Evolutionary conservation across 2,113 vertebrate species (phyloP), one percentile per base, ranked within the genome.

Genomic region (Thunnus thynnus): DNA sequence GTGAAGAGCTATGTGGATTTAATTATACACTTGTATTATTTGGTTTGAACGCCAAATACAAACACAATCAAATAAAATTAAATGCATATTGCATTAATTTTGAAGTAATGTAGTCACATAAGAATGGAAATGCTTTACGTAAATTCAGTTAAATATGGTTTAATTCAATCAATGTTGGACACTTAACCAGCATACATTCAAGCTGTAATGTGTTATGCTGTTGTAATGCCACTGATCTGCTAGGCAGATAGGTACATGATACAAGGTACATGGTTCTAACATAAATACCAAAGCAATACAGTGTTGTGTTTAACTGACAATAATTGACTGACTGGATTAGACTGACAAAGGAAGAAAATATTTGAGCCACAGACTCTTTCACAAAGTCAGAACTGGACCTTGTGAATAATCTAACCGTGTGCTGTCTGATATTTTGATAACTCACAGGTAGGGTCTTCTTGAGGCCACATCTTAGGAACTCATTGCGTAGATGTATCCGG

Each of bases 401-500:
- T 36, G 32, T 36, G 1, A 73, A 66, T 51, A 48, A 63, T n/a
- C n/a, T 10, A 61, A 48, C 44, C 3, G 17, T 0, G 17, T 62
- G 48, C 18, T 46, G 4, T 30, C 5, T 47, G 22, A 27, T 3
- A 14, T 55, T 32, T 25, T 68, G 25, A 55, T 4, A 67, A 97
- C 97, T 97, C 94, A 99, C 98, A 64, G 97, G 98, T 60, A 99
- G 72, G 88, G 97, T 97, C 89, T 96, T 96, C 91, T 97, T 99
- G 70, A 99, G 93, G 73, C 98, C 98, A 70, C 97, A 99, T 87
- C 98, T 96, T 30, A 99, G 91, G 78, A 99, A 97, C 92, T 99
- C 98, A 51, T 99, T 99, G 83, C 98, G 96, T 89, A 99, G 93
- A 94, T 99, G 98, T 95, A 99, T 98, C 96, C 98, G 95, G 94